Percentiles rank a stretch among this genome's conserved stretches.
phyloP scores from a whole-genome alignment of 2,113 vertebrate species.

The Dasyprocta punctata region DNA sequence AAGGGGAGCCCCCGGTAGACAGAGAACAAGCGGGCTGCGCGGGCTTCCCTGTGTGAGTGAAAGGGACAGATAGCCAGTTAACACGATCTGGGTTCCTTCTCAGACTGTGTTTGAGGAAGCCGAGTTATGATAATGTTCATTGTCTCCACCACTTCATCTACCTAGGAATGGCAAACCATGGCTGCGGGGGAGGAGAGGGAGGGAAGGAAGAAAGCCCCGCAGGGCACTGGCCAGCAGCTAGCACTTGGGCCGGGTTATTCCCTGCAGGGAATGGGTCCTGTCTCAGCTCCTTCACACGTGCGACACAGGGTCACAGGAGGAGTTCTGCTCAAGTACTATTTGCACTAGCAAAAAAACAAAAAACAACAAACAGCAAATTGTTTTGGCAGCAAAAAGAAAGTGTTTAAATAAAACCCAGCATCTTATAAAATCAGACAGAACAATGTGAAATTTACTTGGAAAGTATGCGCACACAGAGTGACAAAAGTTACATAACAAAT shows the following conservation, averaged over 20 bases:
- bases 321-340: background rate
- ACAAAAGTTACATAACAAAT: background rate
- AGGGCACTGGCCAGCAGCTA: background rate
- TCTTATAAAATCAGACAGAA: background rate
- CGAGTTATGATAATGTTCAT: background rate
- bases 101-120: background rate
- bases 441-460: background rate
- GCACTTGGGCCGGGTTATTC: background rate
- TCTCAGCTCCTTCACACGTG: background rate
- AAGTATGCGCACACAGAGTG: background rate
- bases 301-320: background rate
- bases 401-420: background rate
- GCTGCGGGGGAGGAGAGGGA: background rate
- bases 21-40: background rate
- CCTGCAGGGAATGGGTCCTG: background rate
- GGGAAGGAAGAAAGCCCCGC: background rate
- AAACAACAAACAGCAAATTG: too few relatives aligned
- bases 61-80: background rate
- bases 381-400: background rate
- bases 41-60: background rate
- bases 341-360: background rate
- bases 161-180: background rate
- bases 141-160: background rate
- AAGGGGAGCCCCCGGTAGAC: background rate
- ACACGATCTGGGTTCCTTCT: background rate